Evolutionary conservation across 2,797 vertebrate species (phyloP).

Genomic region (Helicolenus hilgendorfi): DNA sequence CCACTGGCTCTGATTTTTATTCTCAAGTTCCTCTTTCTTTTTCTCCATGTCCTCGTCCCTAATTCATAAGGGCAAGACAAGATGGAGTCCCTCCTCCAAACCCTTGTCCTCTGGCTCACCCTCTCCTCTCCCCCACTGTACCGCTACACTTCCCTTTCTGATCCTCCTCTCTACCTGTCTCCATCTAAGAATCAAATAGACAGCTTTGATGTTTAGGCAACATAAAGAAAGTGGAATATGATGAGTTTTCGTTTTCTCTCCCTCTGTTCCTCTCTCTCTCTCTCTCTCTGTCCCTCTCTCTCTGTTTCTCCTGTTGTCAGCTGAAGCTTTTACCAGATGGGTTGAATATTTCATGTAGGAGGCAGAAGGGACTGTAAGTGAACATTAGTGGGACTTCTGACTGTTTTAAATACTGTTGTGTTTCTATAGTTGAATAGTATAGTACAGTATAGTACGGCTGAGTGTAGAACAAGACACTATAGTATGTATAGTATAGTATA

Average conservation of each 20-base stretch:
- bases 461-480: background rate
- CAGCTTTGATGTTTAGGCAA: background rate
- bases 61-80: constrained; percentile 78
- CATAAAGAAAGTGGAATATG: background rate
- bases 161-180: background rate
- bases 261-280: background rate
- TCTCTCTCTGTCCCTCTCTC: background rate
- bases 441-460: background rate
- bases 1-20: constrained; percentile 72
- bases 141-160: background rate
- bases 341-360: constrained; percentile 88
- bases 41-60: constrained; percentile 67
- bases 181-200: background rate
- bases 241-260: background rate
- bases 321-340: constrained; percentile 75
- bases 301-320: constrained; percentile 26
- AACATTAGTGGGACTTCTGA: constrained; percentile 44
- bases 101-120: constrained; percentile 39
- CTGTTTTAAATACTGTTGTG: constrained; percentile 20
- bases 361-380: constrained; percentile 46
- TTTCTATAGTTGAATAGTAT: background rate
- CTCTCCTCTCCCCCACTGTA: constrained; percentile 9
- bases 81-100: constrained; percentile 61
- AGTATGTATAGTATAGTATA: background rate
- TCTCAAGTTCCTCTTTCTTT: constrained; percentile 70